A percentile compares a stretch with the other conserved stretches of the same genome.
Evolutionary conservation across 1,140 invertebrate species (phyloP).

Genomic region (Trichonephila inaurata): DNA sequence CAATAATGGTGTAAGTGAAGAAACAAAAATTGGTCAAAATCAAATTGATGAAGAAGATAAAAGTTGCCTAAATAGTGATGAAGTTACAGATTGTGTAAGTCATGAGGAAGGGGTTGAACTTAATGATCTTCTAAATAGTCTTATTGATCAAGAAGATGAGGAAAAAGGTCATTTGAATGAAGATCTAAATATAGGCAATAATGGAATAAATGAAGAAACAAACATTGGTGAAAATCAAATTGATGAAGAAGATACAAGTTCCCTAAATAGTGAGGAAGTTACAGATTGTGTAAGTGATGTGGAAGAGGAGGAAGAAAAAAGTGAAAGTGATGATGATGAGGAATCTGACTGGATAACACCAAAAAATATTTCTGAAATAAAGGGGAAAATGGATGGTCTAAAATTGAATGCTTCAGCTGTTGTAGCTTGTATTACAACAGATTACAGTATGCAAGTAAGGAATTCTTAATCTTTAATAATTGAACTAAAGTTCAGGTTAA

Average conservation of each 20-base stretch:
- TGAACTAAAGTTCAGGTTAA: too few relatives aligned
- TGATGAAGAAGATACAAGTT: not conserved
- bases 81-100: too few relatives aligned
- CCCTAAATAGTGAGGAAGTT: constrained; percentile 17
- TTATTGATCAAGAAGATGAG: too few relatives aligned
- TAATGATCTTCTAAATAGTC: too few relatives aligned
- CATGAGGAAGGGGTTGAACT: too few relatives aligned
- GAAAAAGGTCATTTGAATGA: constrained; percentile 77
- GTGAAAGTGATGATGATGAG: constrained; percentile 83
- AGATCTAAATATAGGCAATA: constrained; percentile 7
- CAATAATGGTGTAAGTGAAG: too few relatives aligned
- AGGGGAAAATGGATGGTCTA: constrained; percentile 85
- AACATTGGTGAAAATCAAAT: not conserved
- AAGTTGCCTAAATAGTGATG: too few relatives aligned
- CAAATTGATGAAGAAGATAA: too few relatives aligned
- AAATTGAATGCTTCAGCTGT: constrained; percentile 78
- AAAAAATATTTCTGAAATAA: constrained; percentile 88
- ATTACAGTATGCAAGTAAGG: constrained; percentile 94
- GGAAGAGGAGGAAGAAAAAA: constrained; percentile 77
- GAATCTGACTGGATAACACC: constrained; percentile 93
- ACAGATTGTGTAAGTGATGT: constrained; percentile 75
- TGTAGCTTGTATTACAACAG: constrained; percentile 96
- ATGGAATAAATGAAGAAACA: not conserved
- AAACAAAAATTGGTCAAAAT: too few relatives aligned
- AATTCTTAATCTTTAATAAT: too few relatives aligned